A percentile compares a stretch with the other conserved stretches of the same genome.
Conservation (phyloP, 2,113 vertebrate genomes). For the Nerophis ophidion region DNA sequence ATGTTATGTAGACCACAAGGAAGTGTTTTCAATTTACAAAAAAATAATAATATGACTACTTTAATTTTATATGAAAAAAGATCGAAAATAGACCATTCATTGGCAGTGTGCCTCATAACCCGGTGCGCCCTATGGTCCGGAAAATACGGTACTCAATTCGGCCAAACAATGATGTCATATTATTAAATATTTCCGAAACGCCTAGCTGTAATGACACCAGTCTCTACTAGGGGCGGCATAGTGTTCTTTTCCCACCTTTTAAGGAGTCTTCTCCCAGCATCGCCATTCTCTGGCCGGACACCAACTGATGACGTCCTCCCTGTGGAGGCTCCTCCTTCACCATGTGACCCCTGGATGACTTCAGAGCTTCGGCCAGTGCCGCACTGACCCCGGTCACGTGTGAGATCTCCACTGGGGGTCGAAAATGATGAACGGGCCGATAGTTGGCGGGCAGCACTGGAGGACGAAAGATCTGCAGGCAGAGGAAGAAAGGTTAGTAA, state of each 20-base stretch:
- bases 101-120: too few relatives aligned
- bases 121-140: too few relatives aligned
- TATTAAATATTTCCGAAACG: not conserved
- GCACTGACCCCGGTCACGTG: constrained; percentile 63
- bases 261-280: constrained; percentile 77
- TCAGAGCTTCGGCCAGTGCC: constrained; percentile 65
- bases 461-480: constrained; percentile 77
- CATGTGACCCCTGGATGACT: constrained; percentile 75
- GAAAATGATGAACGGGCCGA: constrained; percentile 81
- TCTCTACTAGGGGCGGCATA: not conserved
- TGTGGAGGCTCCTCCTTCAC: constrained; percentile 27
- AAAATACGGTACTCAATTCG: too few relatives aligned
- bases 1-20: too few relatives aligned
- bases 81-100: too few relatives aligned
- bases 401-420: constrained; percentile 63
- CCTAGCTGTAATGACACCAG: not conserved
- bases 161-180: not conserved
- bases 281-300: constrained; percentile 76
- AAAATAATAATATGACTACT: too few relatives aligned
- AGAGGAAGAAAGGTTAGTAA: not conserved
- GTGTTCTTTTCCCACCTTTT: constrained; percentile 64
- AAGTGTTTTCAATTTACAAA: too few relatives aligned
- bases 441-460: constrained; percentile 80
- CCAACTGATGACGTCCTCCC: constrained; percentile 77
- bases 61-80: too few relatives aligned